Percentiles rank a stretch among this genome's conserved stretches.
phyloP scores from a whole-genome alignment of 2,888 invertebrate species.

The Agrochola lychnidis region DNA sequence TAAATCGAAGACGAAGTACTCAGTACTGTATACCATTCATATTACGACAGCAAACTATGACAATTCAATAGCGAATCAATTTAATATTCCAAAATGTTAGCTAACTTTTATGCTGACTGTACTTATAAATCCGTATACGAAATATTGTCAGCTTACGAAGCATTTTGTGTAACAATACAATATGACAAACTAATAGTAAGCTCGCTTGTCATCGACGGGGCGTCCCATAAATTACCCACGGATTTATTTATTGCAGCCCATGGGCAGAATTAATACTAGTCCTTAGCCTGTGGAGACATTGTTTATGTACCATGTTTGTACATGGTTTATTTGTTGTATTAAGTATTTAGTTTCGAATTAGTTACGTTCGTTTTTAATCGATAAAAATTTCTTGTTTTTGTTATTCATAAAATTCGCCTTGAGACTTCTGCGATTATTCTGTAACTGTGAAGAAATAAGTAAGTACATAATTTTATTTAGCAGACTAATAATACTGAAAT shows the following conservation, averaged over 20 bases:
- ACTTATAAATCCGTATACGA: constrained; percentile 36
- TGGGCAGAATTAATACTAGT: constrained; percentile 56
- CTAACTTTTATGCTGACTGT: constrained; percentile 3
- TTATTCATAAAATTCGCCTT: neutral
- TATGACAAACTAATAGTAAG: constrained; percentile 51
- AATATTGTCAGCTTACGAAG: constrained; percentile 56
- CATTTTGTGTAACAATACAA: constrained; percentile 56
- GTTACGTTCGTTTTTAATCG: neutral
- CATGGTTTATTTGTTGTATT: neutral
- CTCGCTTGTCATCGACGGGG: constrained; percentile 49
- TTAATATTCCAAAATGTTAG: neutral
- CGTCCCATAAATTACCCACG: constrained; percentile 48
- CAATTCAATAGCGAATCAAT: neutral
- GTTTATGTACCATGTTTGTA: constrained; percentile 22
- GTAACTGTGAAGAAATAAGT: neutral
- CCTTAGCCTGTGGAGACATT: constrained; percentile 35
- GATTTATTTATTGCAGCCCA: constrained; percentile 63
- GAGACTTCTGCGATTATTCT: neutral
- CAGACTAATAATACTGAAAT: neutral
- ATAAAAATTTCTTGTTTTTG: neutral
- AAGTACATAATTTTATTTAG: neutral
- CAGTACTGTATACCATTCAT: neutral
- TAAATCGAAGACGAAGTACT: too few species aligned
- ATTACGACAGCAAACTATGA: neutral
- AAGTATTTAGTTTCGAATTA: neutral